Evolutionary conservation across 2,113 vertebrate species (phyloP), one percentile per base, ranked within the genome.

Genomic region (Sprattus sprattus): DNA sequence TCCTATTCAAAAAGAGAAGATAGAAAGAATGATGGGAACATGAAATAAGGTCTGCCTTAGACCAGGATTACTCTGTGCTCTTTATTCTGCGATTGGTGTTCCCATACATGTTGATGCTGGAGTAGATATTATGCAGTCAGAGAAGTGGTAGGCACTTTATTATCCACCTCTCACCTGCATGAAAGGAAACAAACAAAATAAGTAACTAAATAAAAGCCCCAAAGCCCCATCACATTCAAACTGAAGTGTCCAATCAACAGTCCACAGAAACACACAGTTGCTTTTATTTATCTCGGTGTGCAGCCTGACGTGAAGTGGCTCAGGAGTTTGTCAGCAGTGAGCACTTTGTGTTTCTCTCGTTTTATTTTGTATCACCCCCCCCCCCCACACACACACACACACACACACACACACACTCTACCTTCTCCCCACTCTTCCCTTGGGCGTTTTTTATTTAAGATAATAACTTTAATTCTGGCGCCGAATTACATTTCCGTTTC

Each of bases 391-490:
- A 25, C 64, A 57, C 5, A 57, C 54, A 57, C 52, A 2, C 52
- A 20, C 52, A 18, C 52, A 20, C 54, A 20, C 54, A 20, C 54
- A 20, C 3, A 6, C 28, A 4, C 67, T 11, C 54, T 2, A 25
- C 91, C 52, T 88, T 87, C 82, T 87, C 82, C 87, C 87, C 82
- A 82, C 83, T 84, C 85, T 84, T 81, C 92, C 89, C 71, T 84
- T 92, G 91, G 10, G 6, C 64, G n/a, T 71, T 71, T 86, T 91
- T 92, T 91, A n/a, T 39, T 39, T 92, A 93, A 95, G 95, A 96
- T 94, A 95, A 93, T 93, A 94, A 94, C 95, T 95, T 95, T 95
- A 94, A 95, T 93, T 94, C 93, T 91, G 90, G 91, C 91, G 92
- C 91, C 81, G 89, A 95, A 96, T 95, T 93, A 93, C 94, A 93